Evolutionary conservation across 2,888 invertebrate species (phyloP), one percentile per base, ranked within the genome.

Genomic region (Calephelis perditalis): DNA sequence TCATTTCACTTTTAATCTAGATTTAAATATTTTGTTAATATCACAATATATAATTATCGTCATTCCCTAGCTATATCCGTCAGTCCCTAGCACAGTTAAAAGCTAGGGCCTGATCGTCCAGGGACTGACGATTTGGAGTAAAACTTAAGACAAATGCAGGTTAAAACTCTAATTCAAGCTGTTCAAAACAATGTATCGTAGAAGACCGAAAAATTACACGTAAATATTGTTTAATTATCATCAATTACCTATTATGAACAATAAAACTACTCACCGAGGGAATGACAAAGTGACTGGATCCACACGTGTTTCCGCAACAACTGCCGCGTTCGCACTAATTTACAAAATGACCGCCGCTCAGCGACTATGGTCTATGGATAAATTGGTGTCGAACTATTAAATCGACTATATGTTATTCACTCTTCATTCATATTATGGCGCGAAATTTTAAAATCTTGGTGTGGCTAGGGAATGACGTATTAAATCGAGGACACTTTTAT

Each of bases 261-360:
- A 46, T 12, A 46, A 46, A 12, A n/a, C 12, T 12, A 46, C 46
- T 46, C 12, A 12, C n/a, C 46, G 46, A 46, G 46, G 46, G 46
- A 46, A 46, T 46, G 46, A 46, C 46, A 46, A 46, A 46, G 46
- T 46, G 46, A 46, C 46, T 46, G 46, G 46, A 46, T 46, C 46
- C 7, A 46, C 12, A 46, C 12, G 46, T 46, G 46, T 46, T 12
- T 46, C 46, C 46, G 46, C 46, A 46, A 46, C 46, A 46, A 46
- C 46, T 46, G 46, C 12, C 4, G 12, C 12, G 46, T 46, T 46
- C 12, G 6, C 46, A 46, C 46, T 46, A 9, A 46, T 46, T 46
- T 46, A 12, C n/a, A 46, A 46, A 46, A 46, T 46, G 46, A 11
- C 46, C 12, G 46, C 46, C 12, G 46, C 12, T 46, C 46, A 12